These are phyloP conservation scores for Rhopalosiphum maidis DNA, from an alignment of 1,140 invertebrate genomes.

Conservation along the genomic window DNA sequence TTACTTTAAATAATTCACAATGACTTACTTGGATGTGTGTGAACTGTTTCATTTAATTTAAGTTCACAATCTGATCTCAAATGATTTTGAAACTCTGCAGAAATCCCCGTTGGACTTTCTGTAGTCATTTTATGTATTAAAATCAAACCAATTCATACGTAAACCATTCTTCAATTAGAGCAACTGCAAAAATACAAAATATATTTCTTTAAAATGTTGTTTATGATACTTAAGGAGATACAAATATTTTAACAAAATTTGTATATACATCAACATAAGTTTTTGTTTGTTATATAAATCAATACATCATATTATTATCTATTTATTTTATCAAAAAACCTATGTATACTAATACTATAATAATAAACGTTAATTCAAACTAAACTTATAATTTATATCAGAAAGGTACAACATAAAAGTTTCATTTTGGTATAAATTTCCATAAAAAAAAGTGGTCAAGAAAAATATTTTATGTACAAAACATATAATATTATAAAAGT, in stretches of 20 bases:
- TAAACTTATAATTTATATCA: neutral
- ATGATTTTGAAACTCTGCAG: constrained; percentile 29
- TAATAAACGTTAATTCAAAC: neutral
- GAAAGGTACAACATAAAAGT: neutral
- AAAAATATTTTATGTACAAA: neutral
- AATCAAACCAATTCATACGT: neutral
- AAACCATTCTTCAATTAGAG: neutral
- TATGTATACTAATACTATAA: neutral
- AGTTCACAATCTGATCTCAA: neutral
- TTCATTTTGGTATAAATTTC: neutral
- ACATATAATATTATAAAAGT: neutral
- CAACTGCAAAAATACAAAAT: neutral
- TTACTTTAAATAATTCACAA: neutral
- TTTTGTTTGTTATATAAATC: neutral
- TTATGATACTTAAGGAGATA: neutral
- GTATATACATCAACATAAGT: neutral
- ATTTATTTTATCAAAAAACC: neutral
- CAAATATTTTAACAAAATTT: neutral
- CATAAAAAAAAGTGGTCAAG: neutral
- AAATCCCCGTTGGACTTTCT: constrained; percentile 17
- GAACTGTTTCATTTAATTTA: neutral
- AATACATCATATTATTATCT: neutral
- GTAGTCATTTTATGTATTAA: neutral
- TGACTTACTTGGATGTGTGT: neutral
- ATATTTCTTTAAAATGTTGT: neutral